Percentiles rank a stretch among this genome's conserved stretches.
Conservation (phyloP, 2,113 vertebrate genomes). For the Apus apus region DNA sequence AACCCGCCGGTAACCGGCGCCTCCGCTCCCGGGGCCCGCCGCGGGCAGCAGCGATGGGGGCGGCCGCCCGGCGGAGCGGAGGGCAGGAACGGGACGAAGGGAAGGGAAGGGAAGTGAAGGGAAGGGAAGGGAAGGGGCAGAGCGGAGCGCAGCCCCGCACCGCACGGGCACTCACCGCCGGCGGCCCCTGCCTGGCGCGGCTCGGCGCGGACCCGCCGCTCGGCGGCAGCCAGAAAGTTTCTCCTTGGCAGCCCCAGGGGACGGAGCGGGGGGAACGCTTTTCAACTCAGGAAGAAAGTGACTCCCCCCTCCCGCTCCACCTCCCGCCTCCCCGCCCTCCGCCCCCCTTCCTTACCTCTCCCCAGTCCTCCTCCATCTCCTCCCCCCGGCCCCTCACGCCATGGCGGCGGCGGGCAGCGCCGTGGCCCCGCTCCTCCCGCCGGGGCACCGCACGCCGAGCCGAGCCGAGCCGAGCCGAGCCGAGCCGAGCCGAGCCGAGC, state of each 20-base stretch:
- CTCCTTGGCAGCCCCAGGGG: neutral
- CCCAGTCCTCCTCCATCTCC: neutral
- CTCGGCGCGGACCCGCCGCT: neutral
- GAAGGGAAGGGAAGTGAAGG: too few relatives aligned
- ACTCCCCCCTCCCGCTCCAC: constrained; percentile 14
- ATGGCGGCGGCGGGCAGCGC: constrained; percentile 6
- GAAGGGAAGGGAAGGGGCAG: neutral
- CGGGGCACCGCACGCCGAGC: neutral
- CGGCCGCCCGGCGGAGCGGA: neutral
- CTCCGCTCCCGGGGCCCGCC: neutral
- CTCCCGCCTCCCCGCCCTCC: neutral
- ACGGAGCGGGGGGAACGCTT: neutral
- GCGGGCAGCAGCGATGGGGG: neutral
- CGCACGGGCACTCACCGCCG: constrained; percentile 13
- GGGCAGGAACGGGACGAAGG: neutral
- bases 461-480: too few relatives aligned
- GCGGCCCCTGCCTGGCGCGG: neutral
- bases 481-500: too few relatives aligned
- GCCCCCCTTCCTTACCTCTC: constrained; percentile 2
- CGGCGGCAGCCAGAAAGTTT: neutral
- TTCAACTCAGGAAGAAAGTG: neutral
- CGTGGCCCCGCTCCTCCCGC: neutral
- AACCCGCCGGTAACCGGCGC: neutral
- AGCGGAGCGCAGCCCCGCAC: neutral
- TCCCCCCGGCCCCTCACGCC: neutral